phyloP scores from a whole-genome alignment of 2,797 vertebrate genomes.

The Platalea minor region DNA sequence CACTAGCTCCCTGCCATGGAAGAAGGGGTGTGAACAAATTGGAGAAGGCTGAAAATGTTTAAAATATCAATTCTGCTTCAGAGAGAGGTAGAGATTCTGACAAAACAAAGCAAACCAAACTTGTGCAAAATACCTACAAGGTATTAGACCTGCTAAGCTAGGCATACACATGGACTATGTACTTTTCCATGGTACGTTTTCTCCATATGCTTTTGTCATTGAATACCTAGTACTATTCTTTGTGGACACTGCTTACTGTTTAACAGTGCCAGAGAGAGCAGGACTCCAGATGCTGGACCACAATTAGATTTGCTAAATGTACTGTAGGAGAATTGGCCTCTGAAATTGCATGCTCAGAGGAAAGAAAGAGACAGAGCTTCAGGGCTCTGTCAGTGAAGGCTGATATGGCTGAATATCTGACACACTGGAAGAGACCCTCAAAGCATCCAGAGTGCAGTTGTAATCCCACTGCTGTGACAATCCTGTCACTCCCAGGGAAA shows the following conservation, averaged over 20 bases:
- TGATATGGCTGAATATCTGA: neutral
- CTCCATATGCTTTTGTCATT: neutral
- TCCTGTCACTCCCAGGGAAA: neutral
- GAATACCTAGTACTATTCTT: neutral
- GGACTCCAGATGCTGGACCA: slow-evolving; percentile 22
- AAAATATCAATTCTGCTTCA: neutral
- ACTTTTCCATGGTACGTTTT: neutral
- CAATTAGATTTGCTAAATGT: slow-evolving; percentile 43
- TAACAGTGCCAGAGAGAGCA: neutral
- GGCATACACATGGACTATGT: neutral
- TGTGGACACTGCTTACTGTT: neutral
- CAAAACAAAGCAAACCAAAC: neutral
- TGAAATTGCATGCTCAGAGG: neutral
- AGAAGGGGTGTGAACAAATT: neutral
- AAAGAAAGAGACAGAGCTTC: neutral
- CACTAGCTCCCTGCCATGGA: neutral
- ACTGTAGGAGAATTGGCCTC: neutral
- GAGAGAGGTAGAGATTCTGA: neutral
- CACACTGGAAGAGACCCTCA: neutral
- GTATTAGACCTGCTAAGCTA: neutral
- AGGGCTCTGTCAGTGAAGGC: neutral
- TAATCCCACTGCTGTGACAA: neutral
- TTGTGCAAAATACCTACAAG: neutral
- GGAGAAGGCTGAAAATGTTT: neutral
- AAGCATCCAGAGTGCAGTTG: neutral